Conservation (phyloP, 2,113 vertebrate genomes). For the Rhodinocichla rosea region DNA sequence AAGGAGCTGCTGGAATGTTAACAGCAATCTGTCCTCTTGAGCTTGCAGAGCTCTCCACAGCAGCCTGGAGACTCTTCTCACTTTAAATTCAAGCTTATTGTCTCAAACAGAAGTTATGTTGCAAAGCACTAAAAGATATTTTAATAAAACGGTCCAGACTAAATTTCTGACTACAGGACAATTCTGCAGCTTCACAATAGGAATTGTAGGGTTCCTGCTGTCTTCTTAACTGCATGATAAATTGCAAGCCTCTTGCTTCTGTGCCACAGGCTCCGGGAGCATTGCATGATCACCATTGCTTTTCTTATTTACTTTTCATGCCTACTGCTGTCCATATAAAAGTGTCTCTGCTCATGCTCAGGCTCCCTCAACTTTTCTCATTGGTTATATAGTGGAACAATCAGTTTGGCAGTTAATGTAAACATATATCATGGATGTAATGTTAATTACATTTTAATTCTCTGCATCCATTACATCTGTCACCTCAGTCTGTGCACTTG, state of each 20-base stretch:
- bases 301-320: constrained; percentile 28
- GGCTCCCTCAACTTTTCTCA: neutral
- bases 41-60: neutral
- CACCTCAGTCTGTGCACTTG: neutral
- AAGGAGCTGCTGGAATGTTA: constrained; percentile 13
- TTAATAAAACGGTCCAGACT: neutral
- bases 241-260: constrained; percentile 24
- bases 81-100: neutral
- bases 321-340: neutral
- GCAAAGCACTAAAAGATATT: neutral
- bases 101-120: neutral
- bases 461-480: neutral
- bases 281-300: neutral
- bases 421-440: neutral
- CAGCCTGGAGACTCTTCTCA: neutral
- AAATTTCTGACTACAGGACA: constrained; percentile 43
- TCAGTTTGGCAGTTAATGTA: neutral
- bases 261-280: neutral
- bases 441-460: constrained; percentile 14
- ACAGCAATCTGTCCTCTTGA: neutral
- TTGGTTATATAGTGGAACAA: neutral
- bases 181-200: constrained; percentile 19
- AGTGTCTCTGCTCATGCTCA: neutral
- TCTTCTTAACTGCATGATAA: constrained; percentile 19
- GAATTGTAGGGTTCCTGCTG: neutral